Evolutionary conservation across 1,140 invertebrate species (phyloP).

Genomic region (Gonioctena quinquepunctata): DNA sequence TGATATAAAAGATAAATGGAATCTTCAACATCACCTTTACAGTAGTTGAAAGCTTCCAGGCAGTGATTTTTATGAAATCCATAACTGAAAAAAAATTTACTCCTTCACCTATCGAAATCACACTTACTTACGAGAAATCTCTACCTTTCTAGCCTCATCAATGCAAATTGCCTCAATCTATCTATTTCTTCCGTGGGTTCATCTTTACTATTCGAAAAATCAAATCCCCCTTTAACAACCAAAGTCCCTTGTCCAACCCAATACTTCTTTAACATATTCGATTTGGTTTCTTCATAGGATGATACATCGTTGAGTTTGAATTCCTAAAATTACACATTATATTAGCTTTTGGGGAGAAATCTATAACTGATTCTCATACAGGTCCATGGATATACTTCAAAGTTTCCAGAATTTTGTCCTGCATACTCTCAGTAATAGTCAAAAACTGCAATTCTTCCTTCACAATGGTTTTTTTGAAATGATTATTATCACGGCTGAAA

Average conservation of each 20-base stretch:
- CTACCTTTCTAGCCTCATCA: constrained; percentile 70
- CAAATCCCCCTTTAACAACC: constrained; percentile 70
- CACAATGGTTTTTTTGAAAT: constrained; percentile 54
- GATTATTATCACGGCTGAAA: constrained; percentile 32
- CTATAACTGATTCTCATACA: constrained; percentile 48
- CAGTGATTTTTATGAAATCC: constrained; percentile 76
- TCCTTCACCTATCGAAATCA: no score
- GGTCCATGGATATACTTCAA: constrained; percentile 71
- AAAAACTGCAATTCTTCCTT: constrained; percentile 75
- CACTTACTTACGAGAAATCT: no score
- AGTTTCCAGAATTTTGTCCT: constrained; percentile 71
- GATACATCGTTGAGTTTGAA: constrained; percentile 57
- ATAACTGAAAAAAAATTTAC: constrained; percentile 67
- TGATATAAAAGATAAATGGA: constrained; percentile 69
- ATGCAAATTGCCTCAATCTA: constrained; percentile 68
- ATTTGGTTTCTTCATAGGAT: constrained; percentile 65
- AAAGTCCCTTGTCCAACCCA: constrained; percentile 75
- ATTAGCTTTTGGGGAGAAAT: no score
- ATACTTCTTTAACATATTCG: constrained; percentile 68
- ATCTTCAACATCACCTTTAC: constrained; percentile 66
- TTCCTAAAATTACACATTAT: no score
- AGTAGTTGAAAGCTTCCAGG: constrained; percentile 68
- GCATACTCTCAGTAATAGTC: constrained; percentile 65
- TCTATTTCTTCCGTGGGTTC: constrained; percentile 61
- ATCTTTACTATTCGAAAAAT: constrained; percentile 64